Percentiles rank a stretch among this genome's conserved stretches.
phyloP scores from a whole-genome alignment of 2,113 vertebrate species.

The Meleagris gallopavo region DNA sequence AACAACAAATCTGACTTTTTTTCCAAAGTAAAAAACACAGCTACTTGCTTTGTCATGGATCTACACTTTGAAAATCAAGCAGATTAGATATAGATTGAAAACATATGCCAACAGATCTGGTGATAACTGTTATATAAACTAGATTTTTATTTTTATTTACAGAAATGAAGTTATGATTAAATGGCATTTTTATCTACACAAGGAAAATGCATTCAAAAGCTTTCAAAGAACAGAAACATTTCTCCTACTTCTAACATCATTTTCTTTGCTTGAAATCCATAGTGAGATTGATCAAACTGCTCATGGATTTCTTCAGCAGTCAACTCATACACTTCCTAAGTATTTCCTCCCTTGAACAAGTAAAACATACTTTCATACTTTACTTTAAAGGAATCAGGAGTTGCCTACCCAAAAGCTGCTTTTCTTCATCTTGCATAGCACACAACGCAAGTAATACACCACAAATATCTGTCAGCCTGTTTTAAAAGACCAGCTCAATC shows the following conservation, averaged over 20 bases:
- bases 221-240: neutral
- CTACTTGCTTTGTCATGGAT: neutral
- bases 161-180: neutral
- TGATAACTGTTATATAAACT: neutral
- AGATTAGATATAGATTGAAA: neutral
- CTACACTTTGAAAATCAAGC: neutral
- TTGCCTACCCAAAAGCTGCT: neutral
- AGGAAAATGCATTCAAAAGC: neutral
- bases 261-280: neutral
- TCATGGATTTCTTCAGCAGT: neutral
- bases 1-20: neutral
- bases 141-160: neutral
- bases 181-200: neutral
- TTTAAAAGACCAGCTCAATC: neutral
- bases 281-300: neutral
- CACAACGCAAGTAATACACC: neutral
- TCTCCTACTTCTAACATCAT: neutral
- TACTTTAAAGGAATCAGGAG: neutral
- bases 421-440: neutral
- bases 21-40: neutral
- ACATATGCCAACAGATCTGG: neutral
- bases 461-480: neutral
- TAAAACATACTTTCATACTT: neutral
- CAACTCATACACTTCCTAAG: neutral
- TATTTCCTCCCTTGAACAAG: neutral